Conservation (phyloP, 2,113 vertebrate species). For the Cynocephalus volans region DNA sequence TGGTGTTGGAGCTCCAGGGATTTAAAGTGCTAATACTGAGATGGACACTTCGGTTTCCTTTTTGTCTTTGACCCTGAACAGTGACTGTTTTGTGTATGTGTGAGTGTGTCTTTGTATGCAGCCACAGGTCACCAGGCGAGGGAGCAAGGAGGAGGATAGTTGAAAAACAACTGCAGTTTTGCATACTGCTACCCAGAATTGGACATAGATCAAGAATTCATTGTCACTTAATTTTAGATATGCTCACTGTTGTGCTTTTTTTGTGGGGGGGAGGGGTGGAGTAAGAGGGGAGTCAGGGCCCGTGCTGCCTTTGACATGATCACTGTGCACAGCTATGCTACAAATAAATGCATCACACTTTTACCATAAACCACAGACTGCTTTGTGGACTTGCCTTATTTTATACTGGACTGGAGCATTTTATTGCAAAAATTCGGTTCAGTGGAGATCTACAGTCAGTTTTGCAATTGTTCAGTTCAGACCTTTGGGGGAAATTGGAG, state of each 20-base stretch:
- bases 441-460: conserved; percentile 10
- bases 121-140: neutral
- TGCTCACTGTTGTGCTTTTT: neutral
- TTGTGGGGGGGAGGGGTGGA: accelerated
- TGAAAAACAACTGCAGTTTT: neutral
- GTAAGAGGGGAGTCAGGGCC: neutral
- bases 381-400: conserved; percentile 49
- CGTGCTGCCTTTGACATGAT: conserved; percentile 15
- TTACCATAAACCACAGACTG: conserved; percentile 13
- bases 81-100: neutral
- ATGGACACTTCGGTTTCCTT: conserved; percentile 59
- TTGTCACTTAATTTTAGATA: conserved; percentile 48
- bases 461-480: conserved; percentile 24
- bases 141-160: neutral
- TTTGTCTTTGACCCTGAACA: conserved; percentile 72
- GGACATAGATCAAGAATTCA: conserved; percentile 37
- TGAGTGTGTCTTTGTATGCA: conserved; percentile 56
- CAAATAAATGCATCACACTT: neutral
- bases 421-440: conserved; percentile 12
- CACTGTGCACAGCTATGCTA: neutral
- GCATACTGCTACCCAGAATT: neutral
- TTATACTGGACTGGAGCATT: neutral
- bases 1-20: conserved; percentile 41
- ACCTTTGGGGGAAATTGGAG: conserved; percentile 6
- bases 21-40: neutral